These are phyloP conservation scores for Thomomys bottae DNA, from an alignment of 2,113 vertebrate species.

Conservation along the genomic window DNA sequence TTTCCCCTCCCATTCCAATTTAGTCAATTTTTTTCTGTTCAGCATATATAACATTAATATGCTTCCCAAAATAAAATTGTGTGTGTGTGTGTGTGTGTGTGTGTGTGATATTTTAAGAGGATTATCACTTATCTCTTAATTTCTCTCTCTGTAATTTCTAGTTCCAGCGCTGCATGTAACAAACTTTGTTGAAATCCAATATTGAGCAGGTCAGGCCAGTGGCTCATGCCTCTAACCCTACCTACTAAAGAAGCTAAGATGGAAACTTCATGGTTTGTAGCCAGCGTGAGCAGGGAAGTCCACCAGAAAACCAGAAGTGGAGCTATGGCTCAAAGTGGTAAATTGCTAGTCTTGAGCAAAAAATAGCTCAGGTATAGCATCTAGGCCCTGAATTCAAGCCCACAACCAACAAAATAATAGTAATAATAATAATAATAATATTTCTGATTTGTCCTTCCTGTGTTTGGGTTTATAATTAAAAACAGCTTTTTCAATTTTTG, in stretches of 20 bases:
- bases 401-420: too few species aligned
- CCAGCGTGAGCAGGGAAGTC: too few species aligned
- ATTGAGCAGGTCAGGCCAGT: background rate
- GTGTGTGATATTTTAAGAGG: background rate
- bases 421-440: too few species aligned
- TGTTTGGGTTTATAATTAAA: background rate
- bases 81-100: background rate
- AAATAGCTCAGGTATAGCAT: too few species aligned
- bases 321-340: too few species aligned
- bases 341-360: too few species aligned
- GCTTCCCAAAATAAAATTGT: background rate
- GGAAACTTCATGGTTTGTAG: too few species aligned
- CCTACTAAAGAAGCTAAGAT: too few species aligned
- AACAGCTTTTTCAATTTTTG: background rate
- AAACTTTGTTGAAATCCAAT: background rate
- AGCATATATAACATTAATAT: background rate
- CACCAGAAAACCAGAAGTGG: too few species aligned
- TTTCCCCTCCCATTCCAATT: background rate
- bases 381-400: too few species aligned
- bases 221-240: too few species aligned
- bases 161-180: background rate
- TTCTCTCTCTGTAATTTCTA: background rate
- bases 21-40: background rate
- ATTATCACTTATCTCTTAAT: background rate
- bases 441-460: background rate